Evolutionary conservation across 2,888 invertebrate species (phyloP), one percentile per base, ranked within the genome.

Genomic region (Ophonus ardosiacus): DNA sequence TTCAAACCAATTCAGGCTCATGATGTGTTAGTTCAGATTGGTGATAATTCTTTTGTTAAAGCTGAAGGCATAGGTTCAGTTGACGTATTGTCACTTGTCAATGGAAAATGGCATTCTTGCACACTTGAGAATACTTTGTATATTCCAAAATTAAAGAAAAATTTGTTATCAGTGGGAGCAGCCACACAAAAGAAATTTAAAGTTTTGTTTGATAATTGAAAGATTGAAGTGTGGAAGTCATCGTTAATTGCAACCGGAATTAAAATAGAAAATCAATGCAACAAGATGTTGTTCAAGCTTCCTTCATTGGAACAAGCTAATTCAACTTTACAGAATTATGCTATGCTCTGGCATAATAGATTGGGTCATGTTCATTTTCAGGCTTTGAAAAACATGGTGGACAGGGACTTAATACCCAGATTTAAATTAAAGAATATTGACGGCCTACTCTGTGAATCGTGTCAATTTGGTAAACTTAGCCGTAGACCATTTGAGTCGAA

Each of bases 81-180:
- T 13, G 17, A 57, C 7, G 17, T 2, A 7, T 1, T 15, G 1
- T n/a, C 57, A n/a, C 17, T 57, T 13, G 57, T 57, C 15, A 57
- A 57, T 17, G 57, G 57, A 57, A n/a, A 57, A 6, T 57, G 57
- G 15, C 15, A 57, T 7, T 17, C 15, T n/a, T 15, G 57, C 7
- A 57, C 15, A n/a, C 57, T 57, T 17, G 57, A 57, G 8, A 57
- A 57, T 57, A 17, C 17, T 57, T 57, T 57, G 56, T 78, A 68
- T 10, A 59, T 86, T 10, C 90, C 89, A 8, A 86, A 86, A 0
- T 86, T 90, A 15, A 61, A 86, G 10, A 88, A 88, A 86, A 90
- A 90, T 81, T 74, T 90, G 10, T 90, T 90, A 81, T 90, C 89
- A 0, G 89, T 90, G 85, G 90, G 89, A 0, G 68, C 74, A 21